Conservation (phyloP, 2,888 invertebrate genomes). For the Prosopocoilus inquinatus region DNA sequence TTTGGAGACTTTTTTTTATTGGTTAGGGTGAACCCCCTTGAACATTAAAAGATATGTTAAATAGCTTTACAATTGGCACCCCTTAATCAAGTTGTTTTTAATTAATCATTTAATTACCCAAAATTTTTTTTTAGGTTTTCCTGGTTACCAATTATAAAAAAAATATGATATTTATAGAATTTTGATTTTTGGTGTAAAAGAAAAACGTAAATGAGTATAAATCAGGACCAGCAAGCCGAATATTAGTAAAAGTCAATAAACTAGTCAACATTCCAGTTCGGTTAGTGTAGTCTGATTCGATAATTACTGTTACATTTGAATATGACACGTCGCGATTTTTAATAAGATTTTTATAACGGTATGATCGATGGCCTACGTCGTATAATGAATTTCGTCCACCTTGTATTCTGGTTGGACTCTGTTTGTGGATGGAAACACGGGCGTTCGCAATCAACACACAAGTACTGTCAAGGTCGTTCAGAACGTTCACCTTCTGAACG, state of each 20-base stretch:
- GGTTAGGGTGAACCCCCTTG: too few species aligned
- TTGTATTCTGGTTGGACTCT: too few species aligned
- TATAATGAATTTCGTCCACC: too few species aligned
- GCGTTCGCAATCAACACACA: slow-evolving; percentile 16
- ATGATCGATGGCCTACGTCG: neutral
- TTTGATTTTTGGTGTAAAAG: neutral
- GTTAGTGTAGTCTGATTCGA: slow-evolving; percentile 14
- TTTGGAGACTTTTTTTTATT: too few species aligned
- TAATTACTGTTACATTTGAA: slow-evolving; percentile 15
- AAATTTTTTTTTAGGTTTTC: neutral
- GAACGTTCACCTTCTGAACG: slow-evolving; percentile 45
- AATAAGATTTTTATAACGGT: slow-evolving; percentile 30
- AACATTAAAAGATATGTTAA: too few species aligned
- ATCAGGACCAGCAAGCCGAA: neutral
- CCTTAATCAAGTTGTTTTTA: too few species aligned
- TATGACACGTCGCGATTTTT: slow-evolving; percentile 26
- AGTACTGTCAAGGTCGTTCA: slow-evolving; percentile 47
- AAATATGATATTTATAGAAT: neutral
- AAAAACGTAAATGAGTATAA: too few species aligned
- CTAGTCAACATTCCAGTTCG: slow-evolving; percentile 18
- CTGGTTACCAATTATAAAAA: neutral
- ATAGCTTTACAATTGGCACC: too few species aligned
- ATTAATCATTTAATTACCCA: too few species aligned
- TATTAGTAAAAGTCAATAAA: slow-evolving; percentile 14
- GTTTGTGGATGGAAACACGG: slow-evolving; percentile 10